phyloP scores from a whole-genome alignment of 2,888 invertebrate species.

The Perithous albicinctus region DNA sequence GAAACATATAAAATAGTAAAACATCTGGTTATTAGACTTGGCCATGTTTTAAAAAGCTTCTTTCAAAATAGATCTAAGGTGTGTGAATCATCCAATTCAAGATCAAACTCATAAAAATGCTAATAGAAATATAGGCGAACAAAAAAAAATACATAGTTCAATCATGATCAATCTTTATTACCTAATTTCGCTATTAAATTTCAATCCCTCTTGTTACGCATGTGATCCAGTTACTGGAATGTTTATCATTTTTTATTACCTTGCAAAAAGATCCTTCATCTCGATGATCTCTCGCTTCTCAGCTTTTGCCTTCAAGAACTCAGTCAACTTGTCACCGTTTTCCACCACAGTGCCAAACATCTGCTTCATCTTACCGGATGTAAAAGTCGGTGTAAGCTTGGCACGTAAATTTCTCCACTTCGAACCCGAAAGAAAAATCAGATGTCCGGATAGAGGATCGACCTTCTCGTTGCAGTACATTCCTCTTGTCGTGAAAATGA shows the following conservation, averaged over 20 bases:
- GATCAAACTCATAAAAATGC: too few species aligned
- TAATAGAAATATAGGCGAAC: too few species aligned
- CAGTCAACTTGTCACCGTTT: constrained; percentile 71
- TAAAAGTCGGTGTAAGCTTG: constrained; percentile 82
- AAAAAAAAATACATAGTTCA: not conserved
- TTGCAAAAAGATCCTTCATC: constrained; percentile 71
- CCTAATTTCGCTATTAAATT: too few species aligned
- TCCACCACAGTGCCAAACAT: constrained; percentile 77
- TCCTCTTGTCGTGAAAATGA: constrained; percentile 80
- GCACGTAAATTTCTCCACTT: constrained; percentile 80
- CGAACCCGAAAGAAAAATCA: constrained; percentile 77
- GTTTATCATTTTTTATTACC: constrained; percentile 58
- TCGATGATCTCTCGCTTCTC: constrained; percentile 33
- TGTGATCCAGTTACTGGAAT: not conserved
- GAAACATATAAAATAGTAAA: not conserved
- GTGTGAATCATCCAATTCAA: too few species aligned
- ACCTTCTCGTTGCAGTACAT: constrained; percentile 74
- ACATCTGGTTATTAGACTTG: not conserved
- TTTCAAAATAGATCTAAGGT: too few species aligned
- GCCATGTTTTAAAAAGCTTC: not conserved
- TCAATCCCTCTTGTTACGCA: not conserved
- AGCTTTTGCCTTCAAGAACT: constrained; percentile 52
- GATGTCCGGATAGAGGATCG: constrained; percentile 77
- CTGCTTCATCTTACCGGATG: constrained; percentile 81
- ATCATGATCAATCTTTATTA: not conserved